A percentile compares a stretch with the other conserved stretches of the same genome.
phyloP scores from a whole-genome alignment of 2,113 vertebrate genomes.

The Eptesicus fuscus region DNA sequence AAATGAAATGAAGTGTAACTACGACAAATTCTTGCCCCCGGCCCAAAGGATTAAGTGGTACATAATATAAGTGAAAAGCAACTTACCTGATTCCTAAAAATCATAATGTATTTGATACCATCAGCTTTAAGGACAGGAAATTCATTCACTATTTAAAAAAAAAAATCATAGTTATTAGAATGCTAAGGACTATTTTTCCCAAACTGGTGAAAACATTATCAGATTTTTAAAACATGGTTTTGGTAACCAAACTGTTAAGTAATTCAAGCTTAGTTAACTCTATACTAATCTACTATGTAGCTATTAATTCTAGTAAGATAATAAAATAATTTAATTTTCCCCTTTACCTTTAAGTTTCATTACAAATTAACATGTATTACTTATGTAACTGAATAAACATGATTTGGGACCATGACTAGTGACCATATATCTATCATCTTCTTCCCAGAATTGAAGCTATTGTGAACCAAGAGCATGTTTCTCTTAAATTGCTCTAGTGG shows the following conservation, averaged over 20 bases:
- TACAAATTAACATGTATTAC: background rate
- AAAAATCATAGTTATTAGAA: conserved; percentile 40
- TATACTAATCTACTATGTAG: background rate
- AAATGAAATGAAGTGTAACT: background rate
- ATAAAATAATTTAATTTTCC: background rate
- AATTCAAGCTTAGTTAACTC: background rate
- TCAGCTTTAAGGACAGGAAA: conserved; percentile 99
- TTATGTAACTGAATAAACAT: background rate
- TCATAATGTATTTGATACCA: conserved; percentile 99
- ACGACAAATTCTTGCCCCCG: background rate
- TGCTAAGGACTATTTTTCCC: background rate
- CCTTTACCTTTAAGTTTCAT: background rate
- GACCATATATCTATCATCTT: background rate
- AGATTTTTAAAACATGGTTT: conserved; percentile 33
- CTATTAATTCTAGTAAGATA: background rate
- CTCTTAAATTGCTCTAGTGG: background rate
- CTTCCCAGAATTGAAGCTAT: background rate
- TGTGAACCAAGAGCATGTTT: background rate
- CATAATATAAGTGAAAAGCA: conserved; percentile 21
- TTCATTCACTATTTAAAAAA: conserved; percentile 91
- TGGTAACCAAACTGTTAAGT: background rate
- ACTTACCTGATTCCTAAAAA: conserved; percentile 98
- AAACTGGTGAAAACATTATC: background rate
- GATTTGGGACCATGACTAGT: background rate
- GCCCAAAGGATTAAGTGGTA: background rate